Percentiles rank a stretch among this genome's conserved stretches.
Conservation (phyloP, 2,113 vertebrate genomes). For the Odontophorus gujanensis region DNA sequence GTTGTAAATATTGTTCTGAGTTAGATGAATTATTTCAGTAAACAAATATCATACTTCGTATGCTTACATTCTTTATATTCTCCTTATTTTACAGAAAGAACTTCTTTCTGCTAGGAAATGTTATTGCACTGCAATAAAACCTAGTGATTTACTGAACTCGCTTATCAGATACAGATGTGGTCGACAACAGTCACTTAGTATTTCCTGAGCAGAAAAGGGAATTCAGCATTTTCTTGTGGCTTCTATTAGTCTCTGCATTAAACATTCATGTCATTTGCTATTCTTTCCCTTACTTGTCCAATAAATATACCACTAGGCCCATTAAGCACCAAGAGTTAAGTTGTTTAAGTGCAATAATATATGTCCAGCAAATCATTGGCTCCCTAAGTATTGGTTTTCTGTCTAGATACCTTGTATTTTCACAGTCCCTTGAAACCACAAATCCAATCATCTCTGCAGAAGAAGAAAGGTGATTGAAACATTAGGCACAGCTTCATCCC, state of each 20-base stretch:
- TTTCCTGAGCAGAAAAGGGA: slow-evolving; percentile 35
- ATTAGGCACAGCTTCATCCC: neutral
- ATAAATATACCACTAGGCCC: slow-evolving; percentile 59
- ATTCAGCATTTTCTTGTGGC: slow-evolving; percentile 24
- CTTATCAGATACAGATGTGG: slow-evolving; percentile 26
- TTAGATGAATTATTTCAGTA: neutral
- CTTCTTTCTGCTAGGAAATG: slow-evolving; percentile 8
- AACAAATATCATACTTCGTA: neutral
- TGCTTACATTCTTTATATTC: neutral
- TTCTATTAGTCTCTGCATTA: slow-evolving; percentile 56
- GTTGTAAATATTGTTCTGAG: neutral
- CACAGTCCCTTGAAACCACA: slow-evolving; percentile 24
- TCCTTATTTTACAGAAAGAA: slow-evolving; percentile 1
- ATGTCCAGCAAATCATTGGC: slow-evolving; percentile 3
- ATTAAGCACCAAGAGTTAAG: slow-evolving; percentile 38
- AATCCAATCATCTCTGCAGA: slow-evolving; percentile 45
- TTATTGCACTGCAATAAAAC: neutral
- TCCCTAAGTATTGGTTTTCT: slow-evolving; percentile 58
- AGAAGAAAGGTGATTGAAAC: slow-evolving; percentile 55
- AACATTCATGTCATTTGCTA: slow-evolving; percentile 56
- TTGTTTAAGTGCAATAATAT: slow-evolving; percentile 63
- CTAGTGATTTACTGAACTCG: slow-evolving; percentile 44
- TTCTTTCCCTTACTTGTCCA: slow-evolving; percentile 48
- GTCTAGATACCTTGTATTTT: slow-evolving; percentile 50
- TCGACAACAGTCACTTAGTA: neutral